phyloP scores from a whole-genome alignment of 1,140 invertebrate genomes.

The Streblospio benedicti region DNA sequence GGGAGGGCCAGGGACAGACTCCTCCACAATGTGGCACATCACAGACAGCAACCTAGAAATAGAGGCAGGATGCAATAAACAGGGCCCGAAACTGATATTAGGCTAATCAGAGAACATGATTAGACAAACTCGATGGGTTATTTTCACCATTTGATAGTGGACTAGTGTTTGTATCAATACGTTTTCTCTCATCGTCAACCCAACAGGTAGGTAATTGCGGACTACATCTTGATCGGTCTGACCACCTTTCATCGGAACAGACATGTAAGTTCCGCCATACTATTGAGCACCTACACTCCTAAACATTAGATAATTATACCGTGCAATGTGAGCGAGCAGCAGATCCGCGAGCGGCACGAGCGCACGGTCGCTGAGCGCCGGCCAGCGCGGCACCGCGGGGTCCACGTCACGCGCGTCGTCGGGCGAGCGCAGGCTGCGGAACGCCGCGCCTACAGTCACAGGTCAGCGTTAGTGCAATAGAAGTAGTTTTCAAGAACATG shows the following conservation, averaged over 20 bases:
- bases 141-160: no score
- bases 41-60: slow-evolving; percentile 59
- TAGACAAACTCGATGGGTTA: neutral
- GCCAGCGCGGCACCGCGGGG: slow-evolving; percentile 36
- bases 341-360: slow-evolving; percentile 52
- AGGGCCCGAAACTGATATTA: neutral
- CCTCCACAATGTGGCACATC: slow-evolving; percentile 67
- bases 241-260: no score
- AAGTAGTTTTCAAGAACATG: neutral
- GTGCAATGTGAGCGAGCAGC: slow-evolving; percentile 59
- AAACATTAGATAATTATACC: slow-evolving; percentile 25
- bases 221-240: no score
- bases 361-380: slow-evolving; percentile 36
- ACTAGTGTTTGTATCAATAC: no score
- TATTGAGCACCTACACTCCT: no score
- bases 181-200: no score
- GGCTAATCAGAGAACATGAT: neutral
- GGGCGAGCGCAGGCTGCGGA: slow-evolving; percentile 28
- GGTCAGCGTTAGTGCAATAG: neutral
- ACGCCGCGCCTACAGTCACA: slow-evolving; percentile 31
- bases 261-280: no score
- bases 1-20: slow-evolving; percentile 54
- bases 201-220: no score
- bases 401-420: slow-evolving; percentile 21
- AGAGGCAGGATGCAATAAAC: slow-evolving; percentile 1